Evolutionary conservation across 2,888 invertebrate species (phyloP).

Genomic region (Abscondita cerata): DNA sequence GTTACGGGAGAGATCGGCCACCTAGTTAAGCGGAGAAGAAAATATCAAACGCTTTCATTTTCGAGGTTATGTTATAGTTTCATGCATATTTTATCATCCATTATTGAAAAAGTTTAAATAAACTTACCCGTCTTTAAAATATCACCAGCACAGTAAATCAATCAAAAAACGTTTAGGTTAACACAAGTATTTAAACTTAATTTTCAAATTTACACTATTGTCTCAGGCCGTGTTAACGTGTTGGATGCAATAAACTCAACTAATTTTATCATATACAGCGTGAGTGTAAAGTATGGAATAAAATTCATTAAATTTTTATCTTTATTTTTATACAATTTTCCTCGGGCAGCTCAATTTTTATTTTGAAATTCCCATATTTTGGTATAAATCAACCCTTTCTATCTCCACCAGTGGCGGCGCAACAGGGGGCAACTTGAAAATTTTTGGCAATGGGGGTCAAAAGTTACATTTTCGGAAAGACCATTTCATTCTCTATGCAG

Average conservation of each 20-base stretch:
- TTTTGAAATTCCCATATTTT: too few species aligned
- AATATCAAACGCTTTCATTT: background rate
- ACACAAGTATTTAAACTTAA: conserved; percentile 1
- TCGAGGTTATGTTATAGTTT: background rate
- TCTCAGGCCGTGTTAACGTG: background rate
- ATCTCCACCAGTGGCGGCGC: too few species aligned
- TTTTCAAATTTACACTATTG: background rate
- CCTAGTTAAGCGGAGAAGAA: background rate
- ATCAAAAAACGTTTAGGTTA: background rate
- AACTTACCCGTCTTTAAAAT: background rate
- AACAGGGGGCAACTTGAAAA: too few species aligned
- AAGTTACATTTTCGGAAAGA: too few species aligned
- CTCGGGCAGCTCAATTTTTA: too few species aligned
- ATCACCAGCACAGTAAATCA: background rate
- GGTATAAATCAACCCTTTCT: too few species aligned
- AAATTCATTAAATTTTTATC: too few species aligned
- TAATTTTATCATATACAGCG: background rate
- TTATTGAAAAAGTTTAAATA: conserved; percentile 11
- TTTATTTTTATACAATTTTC: too few species aligned
- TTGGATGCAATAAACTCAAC: background rate
- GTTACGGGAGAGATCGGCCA: conserved; percentile 3
- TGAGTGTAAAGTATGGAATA: too few species aligned
- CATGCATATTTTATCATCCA: conserved; percentile 7
- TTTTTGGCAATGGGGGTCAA: too few species aligned
- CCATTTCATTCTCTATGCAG: too few species aligned